Evolutionary conservation across 2,888 invertebrate genomes (phyloP).

Genomic region (Parelbella ahira): DNA sequence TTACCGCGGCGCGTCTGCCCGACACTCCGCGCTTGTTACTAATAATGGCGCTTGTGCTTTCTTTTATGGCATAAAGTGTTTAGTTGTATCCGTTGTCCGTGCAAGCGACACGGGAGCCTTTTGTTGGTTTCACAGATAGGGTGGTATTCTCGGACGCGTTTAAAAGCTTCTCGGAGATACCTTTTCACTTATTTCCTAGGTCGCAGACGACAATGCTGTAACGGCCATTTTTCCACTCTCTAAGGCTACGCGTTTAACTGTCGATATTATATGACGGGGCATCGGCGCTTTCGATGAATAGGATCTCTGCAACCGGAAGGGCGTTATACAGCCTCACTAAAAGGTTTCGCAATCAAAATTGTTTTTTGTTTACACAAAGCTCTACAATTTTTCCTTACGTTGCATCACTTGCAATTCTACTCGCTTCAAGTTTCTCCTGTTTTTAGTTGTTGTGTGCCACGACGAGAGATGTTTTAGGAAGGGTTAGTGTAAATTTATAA

Average conservation of each 20-base stretch:
- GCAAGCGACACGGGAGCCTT: slow-evolving; percentile 63
- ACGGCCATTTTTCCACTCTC: slow-evolving; percentile 39
- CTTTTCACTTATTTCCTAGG: slow-evolving; percentile 58
- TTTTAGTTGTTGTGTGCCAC: too few species aligned
- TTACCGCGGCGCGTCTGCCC: slow-evolving; percentile 60
- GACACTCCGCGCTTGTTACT: slow-evolving; percentile 70
- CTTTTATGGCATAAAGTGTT: slow-evolving; percentile 73
- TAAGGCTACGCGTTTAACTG: slow-evolving; percentile 36
- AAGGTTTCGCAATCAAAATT: slow-evolving; percentile 24
- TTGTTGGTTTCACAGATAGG: slow-evolving; percentile 59
- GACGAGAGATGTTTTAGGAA: too few species aligned
- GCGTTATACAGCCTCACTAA: slow-evolving; percentile 13
- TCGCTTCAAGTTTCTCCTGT: too few species aligned
- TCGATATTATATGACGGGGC: slow-evolving; percentile 33
- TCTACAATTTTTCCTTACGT: not conserved
- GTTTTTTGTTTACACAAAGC: slow-evolving; percentile 4
- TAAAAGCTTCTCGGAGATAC: slow-evolving; percentile 54
- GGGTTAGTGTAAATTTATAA: too few species aligned
- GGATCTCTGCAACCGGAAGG: slow-evolving; percentile 1
- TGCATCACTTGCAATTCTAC: too few species aligned
- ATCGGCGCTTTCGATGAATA: slow-evolving; percentile 13
- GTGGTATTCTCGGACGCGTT: slow-evolving; percentile 54
- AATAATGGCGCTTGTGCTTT: slow-evolving; percentile 73
- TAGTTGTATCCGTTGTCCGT: slow-evolving; percentile 72
- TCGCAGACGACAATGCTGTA: slow-evolving; percentile 37